phyloP scores from a whole-genome alignment of 1,140 invertebrate genomes.

The Cyphomyrmex costatus region DNA sequence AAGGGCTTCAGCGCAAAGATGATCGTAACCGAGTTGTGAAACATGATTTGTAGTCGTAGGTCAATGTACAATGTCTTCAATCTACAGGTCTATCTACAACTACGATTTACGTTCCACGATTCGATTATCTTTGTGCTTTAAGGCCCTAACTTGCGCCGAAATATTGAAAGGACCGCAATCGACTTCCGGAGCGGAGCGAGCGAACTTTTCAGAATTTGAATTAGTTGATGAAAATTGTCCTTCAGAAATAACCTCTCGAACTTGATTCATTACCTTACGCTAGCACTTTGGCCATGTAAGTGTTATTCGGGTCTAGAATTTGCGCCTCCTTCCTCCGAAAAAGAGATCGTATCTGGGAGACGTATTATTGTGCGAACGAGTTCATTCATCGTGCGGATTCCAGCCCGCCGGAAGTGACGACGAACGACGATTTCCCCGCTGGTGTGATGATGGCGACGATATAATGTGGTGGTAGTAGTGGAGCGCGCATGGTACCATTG shows the following conservation, averaged over 20 bases:
- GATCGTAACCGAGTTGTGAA: no score
- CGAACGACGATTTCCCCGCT: conserved; percentile 53
- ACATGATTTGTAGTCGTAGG: no score
- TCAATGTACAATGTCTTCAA: no score
- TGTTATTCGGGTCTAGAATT: conserved; percentile 69
- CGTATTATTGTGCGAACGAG: conserved; percentile 69
- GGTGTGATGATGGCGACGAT: background rate
- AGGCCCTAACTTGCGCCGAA: no score
- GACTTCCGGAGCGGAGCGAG: background rate
- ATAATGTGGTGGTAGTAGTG: background rate
- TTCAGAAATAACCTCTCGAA: background rate
- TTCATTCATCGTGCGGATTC: conserved; percentile 73
- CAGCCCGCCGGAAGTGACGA: conserved; percentile 73
- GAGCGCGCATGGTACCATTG: background rate
- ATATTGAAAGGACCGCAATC: background rate
- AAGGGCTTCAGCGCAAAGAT: background rate
- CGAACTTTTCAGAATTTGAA: background rate
- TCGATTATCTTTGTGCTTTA: no score
- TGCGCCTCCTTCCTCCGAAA: conserved; percentile 42
- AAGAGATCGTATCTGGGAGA: conserved; percentile 65
- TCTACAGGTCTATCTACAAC: no score
- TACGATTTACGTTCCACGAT: no score
- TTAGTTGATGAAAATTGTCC: background rate
- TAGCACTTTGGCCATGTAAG: conserved; percentile 70
- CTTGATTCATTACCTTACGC: background rate